Percentiles rank a stretch among this genome's conserved stretches.
Conservation (phyloP, 2,888 invertebrate genomes). For the Macropis europaea region DNA sequence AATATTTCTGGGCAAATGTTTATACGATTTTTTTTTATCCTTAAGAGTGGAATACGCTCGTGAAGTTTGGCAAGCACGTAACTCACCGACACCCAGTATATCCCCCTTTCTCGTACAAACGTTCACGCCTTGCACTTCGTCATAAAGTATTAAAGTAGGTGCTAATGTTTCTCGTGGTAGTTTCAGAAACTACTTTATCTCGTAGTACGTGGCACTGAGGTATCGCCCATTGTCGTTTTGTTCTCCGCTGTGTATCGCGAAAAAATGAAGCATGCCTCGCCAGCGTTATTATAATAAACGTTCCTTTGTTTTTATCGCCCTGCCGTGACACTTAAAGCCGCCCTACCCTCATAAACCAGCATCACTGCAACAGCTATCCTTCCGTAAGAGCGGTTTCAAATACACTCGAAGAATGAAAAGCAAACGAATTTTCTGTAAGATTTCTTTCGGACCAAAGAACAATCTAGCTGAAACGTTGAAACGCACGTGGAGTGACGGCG, state of each 20-base stretch:
- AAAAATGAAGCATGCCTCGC: constrained; percentile 16
- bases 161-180: constrained; percentile 42
- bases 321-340: background rate
- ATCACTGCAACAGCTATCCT: background rate
- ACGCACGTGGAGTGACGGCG: constrained; percentile 23
- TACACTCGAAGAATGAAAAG: background rate
- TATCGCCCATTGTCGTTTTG: constrained; percentile 15
- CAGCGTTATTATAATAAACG: constrained; percentile 30
- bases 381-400: background rate
- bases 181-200: constrained; percentile 47
- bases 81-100: no score
- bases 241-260: background rate
- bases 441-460: constrained; percentile 8
- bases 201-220: constrained; percentile 31
- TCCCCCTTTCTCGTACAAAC: constrained; percentile 11
- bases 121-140: background rate
- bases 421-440: background rate
- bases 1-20: no score
- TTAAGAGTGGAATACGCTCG: no score
- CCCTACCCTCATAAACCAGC: background rate
- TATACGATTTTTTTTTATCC: no score
- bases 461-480: constrained; percentile 1
- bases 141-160: constrained; percentile 43
- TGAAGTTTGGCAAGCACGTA: no score
- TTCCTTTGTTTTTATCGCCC: constrained; percentile 10